Base-by-base conservation (phyloP, 2,113 vertebrate genomes). In the Spheniscus mendiculus region DNA sequence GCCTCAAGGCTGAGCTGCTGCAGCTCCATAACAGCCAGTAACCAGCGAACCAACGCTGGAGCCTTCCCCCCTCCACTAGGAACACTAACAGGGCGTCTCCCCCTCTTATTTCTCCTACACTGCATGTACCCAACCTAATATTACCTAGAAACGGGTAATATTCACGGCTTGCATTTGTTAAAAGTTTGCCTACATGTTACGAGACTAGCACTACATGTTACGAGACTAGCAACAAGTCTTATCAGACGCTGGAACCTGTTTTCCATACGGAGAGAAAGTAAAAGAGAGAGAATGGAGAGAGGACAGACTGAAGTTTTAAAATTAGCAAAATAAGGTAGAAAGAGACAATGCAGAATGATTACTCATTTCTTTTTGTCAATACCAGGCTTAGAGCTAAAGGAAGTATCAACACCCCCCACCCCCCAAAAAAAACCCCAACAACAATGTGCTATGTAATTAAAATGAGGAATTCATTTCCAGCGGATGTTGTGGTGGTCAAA, bases 1-100 rank as follows among this genome's bases (percentile, higher is more conserved):
- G 3, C 27, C 63, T 47, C 76, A 19, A 78, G 74, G 70, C 70
- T 42, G 65, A 65, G 67, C 49, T 63, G 78, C 65, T 15, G 5
- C 73, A n/a, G 62, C 66, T 79, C 81, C 34, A 1, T 0, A 7
- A 71, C 1, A 1, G 85, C 23, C 58, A 14, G 34, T 21, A n/a
- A 52, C 8, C 23, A 56, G 34, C 5, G 47, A 80, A 40, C 7
- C 45, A 32, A 3, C 5, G 7, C 66, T 23, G 40, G 25, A 66
- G 61, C 22, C 50, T 26, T 76, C 25, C 22, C 32, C 23, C 8
- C 12, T 10, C 0, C 15, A 5, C n/a, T 32, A 25, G 50, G 50
- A 70, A 42, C 16, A 23, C 49, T 9, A 6, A 38, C 44, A 56
- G 27, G 34, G 23, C 36, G 32, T 12, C 77, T 38, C 30, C 18